Evolutionary conservation across 2,888 invertebrate genomes (phyloP).

Genomic region (Mimumesa dahlbomi): DNA sequence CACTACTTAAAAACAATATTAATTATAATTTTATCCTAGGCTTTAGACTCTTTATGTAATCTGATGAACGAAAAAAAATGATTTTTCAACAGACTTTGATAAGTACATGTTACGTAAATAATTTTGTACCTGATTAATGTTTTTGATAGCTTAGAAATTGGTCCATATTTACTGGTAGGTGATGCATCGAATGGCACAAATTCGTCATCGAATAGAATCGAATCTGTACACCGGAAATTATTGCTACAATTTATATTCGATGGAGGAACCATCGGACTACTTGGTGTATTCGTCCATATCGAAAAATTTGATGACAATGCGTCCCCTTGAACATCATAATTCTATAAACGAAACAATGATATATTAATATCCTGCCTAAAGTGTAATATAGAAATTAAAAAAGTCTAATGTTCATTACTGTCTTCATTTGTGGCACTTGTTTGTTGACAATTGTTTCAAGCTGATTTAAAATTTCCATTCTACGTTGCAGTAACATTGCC

Average conservation of each 20-base stretch:
- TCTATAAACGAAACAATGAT: conserved; percentile 44
- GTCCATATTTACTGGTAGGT: conserved; percentile 86
- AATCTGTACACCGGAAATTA: conserved; percentile 82
- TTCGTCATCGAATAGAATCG: conserved; percentile 84
- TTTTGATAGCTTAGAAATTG: conserved; percentile 82
- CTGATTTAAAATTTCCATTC: conserved; percentile 84
- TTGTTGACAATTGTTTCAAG: conserved; percentile 83
- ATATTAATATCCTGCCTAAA: neutral
- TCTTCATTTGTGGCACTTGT: conserved; percentile 72
- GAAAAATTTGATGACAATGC: conserved; percentile 73
- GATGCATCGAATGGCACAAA: conserved; percentile 86
- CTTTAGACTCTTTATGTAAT: too few relatives aligned
- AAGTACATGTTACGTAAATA: too few relatives aligned
- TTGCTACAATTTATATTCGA: conserved; percentile 73
- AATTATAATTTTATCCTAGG: too few relatives aligned
- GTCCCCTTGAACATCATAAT: conserved; percentile 74
- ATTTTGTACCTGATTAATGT: conserved; percentile 76
- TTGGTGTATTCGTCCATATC: conserved; percentile 75
- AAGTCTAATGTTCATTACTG: conserved; percentile 55
- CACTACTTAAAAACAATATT: too few relatives aligned
- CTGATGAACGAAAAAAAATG: too few relatives aligned
- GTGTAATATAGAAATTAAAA: neutral
- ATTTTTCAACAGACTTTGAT: too few relatives aligned
- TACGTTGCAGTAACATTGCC: conserved; percentile 83
- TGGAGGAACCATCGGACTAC: conserved; percentile 67